Conservation (phyloP, 2,113 vertebrate genomes). For the Oceanites oceanicus region DNA sequence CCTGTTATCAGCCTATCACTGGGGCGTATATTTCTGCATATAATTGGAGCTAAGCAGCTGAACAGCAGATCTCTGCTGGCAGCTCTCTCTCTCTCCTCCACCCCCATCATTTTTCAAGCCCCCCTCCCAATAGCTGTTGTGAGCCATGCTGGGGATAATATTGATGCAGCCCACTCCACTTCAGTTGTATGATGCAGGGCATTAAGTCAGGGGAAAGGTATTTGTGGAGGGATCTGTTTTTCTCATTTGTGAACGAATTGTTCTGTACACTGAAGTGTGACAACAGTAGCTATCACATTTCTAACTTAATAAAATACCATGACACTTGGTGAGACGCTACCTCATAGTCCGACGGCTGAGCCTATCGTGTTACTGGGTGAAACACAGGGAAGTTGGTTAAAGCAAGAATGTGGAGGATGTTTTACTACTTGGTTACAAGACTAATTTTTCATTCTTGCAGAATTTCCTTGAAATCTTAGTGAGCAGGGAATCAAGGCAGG, state of each 20-base stretch:
- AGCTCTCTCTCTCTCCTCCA: not conserved
- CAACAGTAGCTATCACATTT: constrained; percentile 80
- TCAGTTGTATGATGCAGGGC: not conserved
- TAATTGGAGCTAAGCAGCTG: not conserved
- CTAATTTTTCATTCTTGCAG: constrained; percentile 9
- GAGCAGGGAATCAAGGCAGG: not conserved
- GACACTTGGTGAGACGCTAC: constrained; percentile 78
- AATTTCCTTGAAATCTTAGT: not conserved
- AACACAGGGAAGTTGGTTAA: constrained; percentile 12
- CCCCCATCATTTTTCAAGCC: not conserved
- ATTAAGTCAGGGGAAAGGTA: constrained; percentile 72
- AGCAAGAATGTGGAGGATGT: not conserved
- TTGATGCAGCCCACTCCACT: constrained; percentile 1
- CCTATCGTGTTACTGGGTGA: constrained; percentile 64
- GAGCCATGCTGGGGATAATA: constrained; percentile 19
- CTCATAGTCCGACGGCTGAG: constrained; percentile 74
- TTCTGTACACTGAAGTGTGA: constrained; percentile 73
- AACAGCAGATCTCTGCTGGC: not conserved
- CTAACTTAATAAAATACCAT: constrained; percentile 76
- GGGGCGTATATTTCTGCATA: not conserved
- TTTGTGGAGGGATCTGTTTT: constrained; percentile 73
- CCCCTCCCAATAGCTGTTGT: not conserved
- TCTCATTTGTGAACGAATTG: constrained; percentile 77
- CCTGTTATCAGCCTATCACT: not conserved
- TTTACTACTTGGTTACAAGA: not conserved